These are phyloP conservation scores for Eubasilissa regina DNA, from an alignment of 1,140 invertebrate species.

Conservation along the genomic window DNA sequence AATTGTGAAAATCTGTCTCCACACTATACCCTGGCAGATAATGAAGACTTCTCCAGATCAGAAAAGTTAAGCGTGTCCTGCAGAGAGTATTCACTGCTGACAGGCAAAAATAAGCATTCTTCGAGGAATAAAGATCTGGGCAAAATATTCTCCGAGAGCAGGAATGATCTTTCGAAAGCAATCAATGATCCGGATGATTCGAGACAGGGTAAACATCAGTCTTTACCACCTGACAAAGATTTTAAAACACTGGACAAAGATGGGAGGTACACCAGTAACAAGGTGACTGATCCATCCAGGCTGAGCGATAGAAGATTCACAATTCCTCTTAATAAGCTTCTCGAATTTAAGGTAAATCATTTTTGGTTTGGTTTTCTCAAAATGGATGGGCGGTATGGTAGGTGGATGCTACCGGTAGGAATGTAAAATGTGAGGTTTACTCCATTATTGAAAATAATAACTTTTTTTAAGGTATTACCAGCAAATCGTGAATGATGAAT, in stretches of 20 bases:
- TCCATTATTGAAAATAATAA: too few species aligned
- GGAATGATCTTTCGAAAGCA: constrained; percentile 5
- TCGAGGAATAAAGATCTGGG: constrained; percentile 48
- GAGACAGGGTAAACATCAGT: neutral
- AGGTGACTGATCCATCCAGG: neutral
- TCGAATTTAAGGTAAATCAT: constrained; percentile 53
- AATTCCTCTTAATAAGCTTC: constrained; percentile 52
- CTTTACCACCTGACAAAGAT: constrained; percentile 43
- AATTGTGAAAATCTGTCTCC: constrained; percentile 61
- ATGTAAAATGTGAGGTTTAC: too few species aligned
- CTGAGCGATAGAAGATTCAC: constrained; percentile 46
- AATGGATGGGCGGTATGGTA: too few species aligned
- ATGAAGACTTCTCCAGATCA: constrained; percentile 57
- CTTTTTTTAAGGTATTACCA: too few species aligned
- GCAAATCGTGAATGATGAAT: too few species aligned
- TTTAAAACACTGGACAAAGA: neutral
- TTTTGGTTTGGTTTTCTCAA: too few species aligned
- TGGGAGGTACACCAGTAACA: neutral
- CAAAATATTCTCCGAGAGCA: constrained; percentile 47
- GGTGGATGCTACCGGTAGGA: too few species aligned
- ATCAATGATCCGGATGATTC: neutral
- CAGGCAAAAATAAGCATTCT: constrained; percentile 50
- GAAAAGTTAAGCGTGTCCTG: constrained; percentile 55
- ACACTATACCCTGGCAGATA: constrained; percentile 14
- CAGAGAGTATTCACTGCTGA: constrained; percentile 53